Base-by-base conservation (phyloP, 2,888 invertebrate genomes). In the Synergus japonicus region DNA sequence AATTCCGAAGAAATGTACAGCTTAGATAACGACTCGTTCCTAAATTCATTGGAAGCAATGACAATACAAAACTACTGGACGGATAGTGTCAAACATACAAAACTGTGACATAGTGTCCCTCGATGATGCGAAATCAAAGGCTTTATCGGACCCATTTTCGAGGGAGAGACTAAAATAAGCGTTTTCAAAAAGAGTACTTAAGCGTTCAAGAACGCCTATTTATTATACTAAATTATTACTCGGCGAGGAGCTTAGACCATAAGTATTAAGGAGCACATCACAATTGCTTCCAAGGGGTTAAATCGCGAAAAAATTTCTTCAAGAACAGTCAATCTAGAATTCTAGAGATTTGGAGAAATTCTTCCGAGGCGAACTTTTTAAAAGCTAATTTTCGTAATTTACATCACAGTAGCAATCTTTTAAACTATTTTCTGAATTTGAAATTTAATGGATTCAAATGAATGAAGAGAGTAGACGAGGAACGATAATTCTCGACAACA, bases 51-150 rank as follows among this genome's bases (percentile, higher is more conserved):
- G 87, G 98, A 98, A 93, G 97, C 97, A 85, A 97, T 97, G 97
- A 97, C 97, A 86, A 97, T 98, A 91, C 97, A 97, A 92, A 97
- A 97, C 93, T 97, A 97, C 91, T 98, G 97, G 97, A 97, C 97
- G 77, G 97, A 97, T 92, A 97, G 96, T 86, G 97, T 97, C 85
- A 97, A 97, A 92, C 97, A 97, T 92, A 97, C 97, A 88, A 97
- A 97, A 92, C 94, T 97, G 92, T 97, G 95, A 94, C 87, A 77
- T 82, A 81, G 37, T 54, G 29, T 73, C 37, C 49, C 29, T 54
- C 69, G 69, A 73, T 73, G 54, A 73, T 73, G 69, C 69, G n/a
- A 73, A 73, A 73, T 37, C 43, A 73, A 73, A 49, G 69, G 73
- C 54, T 54, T 73, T 54, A 46, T 73, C 73, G 73, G 37, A 54